phyloP scores from a whole-genome alignment of 2,797 vertebrate species.

The Phataginus tricuspis region DNA sequence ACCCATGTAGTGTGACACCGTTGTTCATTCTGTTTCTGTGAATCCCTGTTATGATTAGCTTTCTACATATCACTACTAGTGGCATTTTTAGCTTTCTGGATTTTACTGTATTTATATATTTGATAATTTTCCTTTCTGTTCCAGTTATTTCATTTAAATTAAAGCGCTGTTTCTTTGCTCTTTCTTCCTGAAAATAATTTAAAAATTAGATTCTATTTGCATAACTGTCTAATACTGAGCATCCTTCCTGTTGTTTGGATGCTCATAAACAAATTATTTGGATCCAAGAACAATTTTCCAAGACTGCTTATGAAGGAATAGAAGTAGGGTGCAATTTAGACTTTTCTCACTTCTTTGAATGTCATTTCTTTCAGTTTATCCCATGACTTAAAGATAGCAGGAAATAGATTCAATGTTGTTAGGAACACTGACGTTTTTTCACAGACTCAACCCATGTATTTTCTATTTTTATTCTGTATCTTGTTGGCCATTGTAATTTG shows the following conservation, averaged over 20 bases:
- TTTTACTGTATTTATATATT: neutral
- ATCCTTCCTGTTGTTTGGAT: conserved; percentile 11
- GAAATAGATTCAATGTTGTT: neutral
- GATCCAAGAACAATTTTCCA: conserved; percentile 19
- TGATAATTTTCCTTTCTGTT: conserved; percentile 32
- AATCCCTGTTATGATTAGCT: neutral
- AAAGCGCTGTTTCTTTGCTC: neutral
- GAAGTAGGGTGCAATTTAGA: neutral
- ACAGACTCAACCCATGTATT: neutral
- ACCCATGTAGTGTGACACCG: neutral
- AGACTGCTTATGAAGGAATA: neutral
- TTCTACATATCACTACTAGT: neutral
- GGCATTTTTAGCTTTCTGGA: neutral
- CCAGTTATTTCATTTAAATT: neutral
- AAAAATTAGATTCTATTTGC: neutral
- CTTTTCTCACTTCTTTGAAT: neutral
- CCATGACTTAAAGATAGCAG: conserved; percentile 7
- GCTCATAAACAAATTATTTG: neutral
- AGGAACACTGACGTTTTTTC: conserved; percentile 4
- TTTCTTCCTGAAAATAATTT: neutral
- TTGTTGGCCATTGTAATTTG: conserved; percentile 57
- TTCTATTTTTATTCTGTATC: conserved; percentile 54
- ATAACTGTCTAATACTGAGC: conserved; percentile 15
- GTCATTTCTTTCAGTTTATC: conserved; percentile 41
- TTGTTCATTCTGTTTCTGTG: neutral